Evolutionary conservation across 2,797 vertebrate genomes (phyloP).

Genomic region (Labroides dimidiatus): DNA sequence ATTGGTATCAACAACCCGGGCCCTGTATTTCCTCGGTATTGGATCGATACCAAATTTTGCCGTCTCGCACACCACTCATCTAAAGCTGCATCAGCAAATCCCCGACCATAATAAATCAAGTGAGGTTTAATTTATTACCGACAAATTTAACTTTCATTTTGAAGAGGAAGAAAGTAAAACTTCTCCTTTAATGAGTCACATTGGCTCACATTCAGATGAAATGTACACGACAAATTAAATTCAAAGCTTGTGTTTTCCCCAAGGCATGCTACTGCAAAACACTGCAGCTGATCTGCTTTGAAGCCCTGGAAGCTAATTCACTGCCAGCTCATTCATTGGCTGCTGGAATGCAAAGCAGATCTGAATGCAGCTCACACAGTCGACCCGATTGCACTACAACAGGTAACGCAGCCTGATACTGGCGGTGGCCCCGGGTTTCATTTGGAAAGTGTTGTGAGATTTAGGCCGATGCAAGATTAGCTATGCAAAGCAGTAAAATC

Average conservation of each 20-base stretch:
- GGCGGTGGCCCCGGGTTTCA: constrained; percentile 11
- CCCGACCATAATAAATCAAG: no score
- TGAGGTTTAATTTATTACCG: not conserved
- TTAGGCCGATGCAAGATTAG: constrained; percentile 33
- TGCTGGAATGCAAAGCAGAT: not conserved
- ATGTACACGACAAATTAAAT: not conserved
- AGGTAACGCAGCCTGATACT: constrained; percentile 12
- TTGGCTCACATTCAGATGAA: not conserved
- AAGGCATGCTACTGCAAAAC: not conserved
- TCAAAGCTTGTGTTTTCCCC: not conserved
- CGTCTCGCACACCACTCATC: no score
- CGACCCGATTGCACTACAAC: constrained; percentile 5
- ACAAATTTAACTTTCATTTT: not conserved
- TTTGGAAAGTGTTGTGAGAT: constrained; percentile 33
- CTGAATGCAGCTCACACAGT: constrained; percentile 5
- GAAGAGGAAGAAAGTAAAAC: not conserved
- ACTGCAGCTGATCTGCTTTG: constrained; percentile 4
- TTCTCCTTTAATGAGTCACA: not conserved
- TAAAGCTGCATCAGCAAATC: not conserved
- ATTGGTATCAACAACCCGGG: no score
- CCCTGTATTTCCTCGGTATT: no score
- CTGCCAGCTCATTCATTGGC: constrained; percentile 3
- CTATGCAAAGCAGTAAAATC: constrained; percentile 45
- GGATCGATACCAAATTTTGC: no score
- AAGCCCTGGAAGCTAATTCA: constrained; percentile 6